Conservation (phyloP, 2,797 vertebrate species). For the Propithecus perrieri region DNA sequence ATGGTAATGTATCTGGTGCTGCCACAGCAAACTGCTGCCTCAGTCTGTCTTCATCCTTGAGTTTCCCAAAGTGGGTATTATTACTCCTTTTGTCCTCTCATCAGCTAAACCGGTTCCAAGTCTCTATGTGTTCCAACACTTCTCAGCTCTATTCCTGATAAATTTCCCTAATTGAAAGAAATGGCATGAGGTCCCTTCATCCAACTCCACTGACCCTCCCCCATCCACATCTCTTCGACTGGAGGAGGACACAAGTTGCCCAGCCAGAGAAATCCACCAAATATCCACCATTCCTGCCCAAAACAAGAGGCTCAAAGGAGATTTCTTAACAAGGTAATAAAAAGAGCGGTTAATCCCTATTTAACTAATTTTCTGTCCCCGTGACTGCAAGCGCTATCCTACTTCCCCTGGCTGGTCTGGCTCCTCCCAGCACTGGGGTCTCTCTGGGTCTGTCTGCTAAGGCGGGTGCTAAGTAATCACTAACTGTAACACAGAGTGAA, state of each 20-base stretch:
- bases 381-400: neutral
- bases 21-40: neutral
- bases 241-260: neutral
- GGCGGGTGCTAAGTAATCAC: constrained; percentile 27
- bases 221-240: neutral
- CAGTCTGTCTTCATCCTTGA: neutral
- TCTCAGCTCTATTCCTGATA: constrained; percentile 10
- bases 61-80: neutral
- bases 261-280: neutral
- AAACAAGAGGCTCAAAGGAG: neutral
- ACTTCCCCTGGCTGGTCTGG: neutral
- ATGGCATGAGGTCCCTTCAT: neutral
- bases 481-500: constrained; percentile 44
- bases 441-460: neutral
- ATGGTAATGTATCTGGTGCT: neutral
- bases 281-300: neutral
- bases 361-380: neutral
- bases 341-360: neutral
- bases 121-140: neutral
- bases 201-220: neutral
- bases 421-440: neutral
- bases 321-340: neutral
- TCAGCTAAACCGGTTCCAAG: constrained; percentile 19
- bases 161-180: constrained; percentile 58
- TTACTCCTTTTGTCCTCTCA: neutral